Percentiles rank a stretch among this genome's conserved stretches.
Evolutionary conservation across 2,888 invertebrate species (phyloP).

Genomic region (Agriotes lineatus): DNA sequence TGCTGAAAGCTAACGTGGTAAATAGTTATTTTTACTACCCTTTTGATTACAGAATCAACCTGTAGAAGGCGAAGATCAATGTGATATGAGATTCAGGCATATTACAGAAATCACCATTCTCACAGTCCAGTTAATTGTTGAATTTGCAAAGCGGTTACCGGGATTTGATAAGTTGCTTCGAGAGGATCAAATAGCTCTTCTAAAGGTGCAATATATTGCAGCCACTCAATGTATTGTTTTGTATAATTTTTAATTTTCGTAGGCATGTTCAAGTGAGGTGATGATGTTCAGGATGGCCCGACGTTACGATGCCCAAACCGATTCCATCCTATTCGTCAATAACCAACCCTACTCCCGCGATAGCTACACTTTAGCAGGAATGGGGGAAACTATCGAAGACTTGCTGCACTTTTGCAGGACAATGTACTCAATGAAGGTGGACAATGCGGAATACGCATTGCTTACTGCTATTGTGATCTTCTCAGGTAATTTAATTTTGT

Average conservation of each 20-base stretch:
- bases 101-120: slow-evolving; percentile 98
- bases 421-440: slow-evolving; percentile 95
- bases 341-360: slow-evolving; percentile 96
- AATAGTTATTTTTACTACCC: background rate
- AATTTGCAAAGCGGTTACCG: slow-evolving; percentile 96
- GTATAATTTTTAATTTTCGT: too few relatives aligned
- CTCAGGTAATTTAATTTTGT: too few relatives aligned
- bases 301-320: slow-evolving; percentile 91
- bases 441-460: slow-evolving; percentile 97
- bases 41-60: slow-evolving; percentile 76
- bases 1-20: background rate
- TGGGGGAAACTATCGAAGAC: slow-evolving; percentile 95
- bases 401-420: slow-evolving; percentile 95
- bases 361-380: slow-evolving; percentile 93
- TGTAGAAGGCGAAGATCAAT: slow-evolving; percentile 83
- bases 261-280: slow-evolving; percentile 97
- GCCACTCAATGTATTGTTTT: slow-evolving; percentile 49
- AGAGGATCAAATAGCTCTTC: slow-evolving; percentile 96
- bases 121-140: slow-evolving; percentile 96
- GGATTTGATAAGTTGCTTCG: slow-evolving; percentile 94
- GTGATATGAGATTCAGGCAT: slow-evolving; percentile 91
- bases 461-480: slow-evolving; percentile 98
- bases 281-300: slow-evolving; percentile 98
- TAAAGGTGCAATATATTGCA: slow-evolving; percentile 88
- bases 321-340: slow-evolving; percentile 96